Conservation (phyloP, 2,888 invertebrate species). For the Drosophila setosimentum region DNA sequence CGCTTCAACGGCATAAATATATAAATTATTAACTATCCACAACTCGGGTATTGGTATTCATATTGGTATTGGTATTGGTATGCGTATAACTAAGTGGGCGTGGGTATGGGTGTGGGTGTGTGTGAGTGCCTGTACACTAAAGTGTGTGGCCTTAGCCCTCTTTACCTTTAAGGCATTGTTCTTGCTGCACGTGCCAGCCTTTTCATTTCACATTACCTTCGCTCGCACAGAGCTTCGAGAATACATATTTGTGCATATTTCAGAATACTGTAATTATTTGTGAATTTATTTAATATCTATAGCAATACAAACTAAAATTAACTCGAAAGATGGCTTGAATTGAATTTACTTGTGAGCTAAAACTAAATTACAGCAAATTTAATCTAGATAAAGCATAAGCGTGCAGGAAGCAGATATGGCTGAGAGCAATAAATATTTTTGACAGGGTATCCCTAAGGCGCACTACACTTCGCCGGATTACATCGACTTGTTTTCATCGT, state of each 20-base stretch:
- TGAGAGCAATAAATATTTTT: background rate
- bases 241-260: background rate
- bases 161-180: constrained; percentile 50
- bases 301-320: background rate
- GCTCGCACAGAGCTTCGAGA: background rate
- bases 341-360: background rate
- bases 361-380: background rate
- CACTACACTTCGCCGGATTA: background rate
- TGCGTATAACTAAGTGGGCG: constrained; percentile 10
- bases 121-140: constrained; percentile 26
- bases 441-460: constrained; percentile 1
- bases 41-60: constrained; percentile 42
- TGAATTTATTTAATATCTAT: background rate
- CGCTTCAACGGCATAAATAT: constrained; percentile 77
- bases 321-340: background rate
- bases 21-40: constrained; percentile 79
- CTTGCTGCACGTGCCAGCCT: constrained; percentile 52
- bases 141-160: constrained; percentile 59
- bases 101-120: constrained; percentile 11
- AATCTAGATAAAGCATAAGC: background rate
- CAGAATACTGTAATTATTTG: background rate
- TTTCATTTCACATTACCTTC: constrained; percentile 14
- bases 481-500: constrained; percentile 9
- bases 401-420: background rate
- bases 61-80: constrained; percentile 10